A percentile compares a stretch with the other conserved stretches of the same genome.
These are phyloP conservation scores for Aplochiton taeniatus DNA, from an alignment of 2,797 vertebrate species.

Conservation along the genomic window DNA sequence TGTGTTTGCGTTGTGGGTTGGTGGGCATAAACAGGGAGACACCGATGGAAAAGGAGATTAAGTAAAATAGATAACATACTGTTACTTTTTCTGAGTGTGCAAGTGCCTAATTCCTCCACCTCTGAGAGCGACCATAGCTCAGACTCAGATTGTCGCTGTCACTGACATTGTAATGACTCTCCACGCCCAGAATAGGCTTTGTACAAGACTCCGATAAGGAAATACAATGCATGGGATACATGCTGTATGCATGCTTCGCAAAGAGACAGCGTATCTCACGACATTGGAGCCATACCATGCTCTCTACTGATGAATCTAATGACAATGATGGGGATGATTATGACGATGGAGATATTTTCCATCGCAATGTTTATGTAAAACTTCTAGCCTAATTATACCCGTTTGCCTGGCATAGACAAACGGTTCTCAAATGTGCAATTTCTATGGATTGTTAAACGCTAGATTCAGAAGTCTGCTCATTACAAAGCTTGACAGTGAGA, in stretches of 20 bases:
- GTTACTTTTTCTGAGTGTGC: conserved; percentile 25
- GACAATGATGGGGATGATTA: neutral
- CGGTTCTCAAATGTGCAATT: no score
- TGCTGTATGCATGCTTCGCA: no score
- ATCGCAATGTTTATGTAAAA: no score
- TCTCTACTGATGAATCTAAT: neutral
- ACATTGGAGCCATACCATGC: no score
- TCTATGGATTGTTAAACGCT: no score
- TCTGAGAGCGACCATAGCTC: conserved; percentile 41
- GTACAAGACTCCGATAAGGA: no score
- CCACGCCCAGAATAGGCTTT: neutral
- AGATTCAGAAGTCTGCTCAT: conserved; percentile 5
- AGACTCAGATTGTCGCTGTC: conserved; percentile 15
- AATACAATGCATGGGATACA: no score
- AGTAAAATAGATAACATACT: neutral
- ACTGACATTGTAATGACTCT: conserved; percentile 24
- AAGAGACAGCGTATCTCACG: no score
- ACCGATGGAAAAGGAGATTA: no score
- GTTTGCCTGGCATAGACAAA: no score
- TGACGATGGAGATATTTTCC: neutral
- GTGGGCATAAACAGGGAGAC: neutral
- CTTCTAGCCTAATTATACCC: no score
- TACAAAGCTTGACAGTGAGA: conserved; percentile 43
- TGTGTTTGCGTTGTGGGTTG: neutral
- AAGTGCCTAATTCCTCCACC: conserved; percentile 32